Conservation (phyloP, 2,113 vertebrate species). For the Alethe diademata region DNA sequence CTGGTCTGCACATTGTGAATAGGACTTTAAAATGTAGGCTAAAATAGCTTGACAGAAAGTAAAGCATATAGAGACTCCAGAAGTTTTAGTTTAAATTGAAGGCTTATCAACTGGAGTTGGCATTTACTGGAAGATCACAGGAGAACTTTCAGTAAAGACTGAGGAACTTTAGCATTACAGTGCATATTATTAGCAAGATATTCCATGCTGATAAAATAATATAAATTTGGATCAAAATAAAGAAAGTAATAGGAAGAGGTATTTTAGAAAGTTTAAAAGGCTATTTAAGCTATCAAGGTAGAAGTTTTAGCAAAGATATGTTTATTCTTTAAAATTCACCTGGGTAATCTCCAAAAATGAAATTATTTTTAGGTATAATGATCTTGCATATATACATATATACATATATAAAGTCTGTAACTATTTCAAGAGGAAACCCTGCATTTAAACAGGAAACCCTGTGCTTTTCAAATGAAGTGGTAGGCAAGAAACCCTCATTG, state of each 20-base stretch:
- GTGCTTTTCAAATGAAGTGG: background rate
- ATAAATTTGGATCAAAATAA: background rate
- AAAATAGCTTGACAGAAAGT: background rate
- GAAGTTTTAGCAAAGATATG: background rate
- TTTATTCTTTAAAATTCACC: background rate
- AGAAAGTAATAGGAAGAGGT: background rate
- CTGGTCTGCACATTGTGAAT: background rate
- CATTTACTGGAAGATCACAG: background rate
- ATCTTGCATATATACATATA: background rate
- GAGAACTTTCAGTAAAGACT: background rate
- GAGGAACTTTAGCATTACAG: background rate
- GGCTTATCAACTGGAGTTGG: background rate
- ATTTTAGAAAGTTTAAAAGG: background rate
- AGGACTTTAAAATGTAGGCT: background rate
- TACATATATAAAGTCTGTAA: background rate
- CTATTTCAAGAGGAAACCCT: background rate
- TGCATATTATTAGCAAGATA: background rate
- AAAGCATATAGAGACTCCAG: background rate
- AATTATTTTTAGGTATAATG: background rate
- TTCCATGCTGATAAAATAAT: background rate
- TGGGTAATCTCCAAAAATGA: background rate
- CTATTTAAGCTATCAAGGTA: background rate
- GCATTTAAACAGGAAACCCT: background rate
- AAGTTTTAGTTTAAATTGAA: background rate
- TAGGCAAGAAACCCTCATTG: background rate